phyloP scores from a whole-genome alignment of 1,140 invertebrate species.

The Sinella curviseta region DNA sequence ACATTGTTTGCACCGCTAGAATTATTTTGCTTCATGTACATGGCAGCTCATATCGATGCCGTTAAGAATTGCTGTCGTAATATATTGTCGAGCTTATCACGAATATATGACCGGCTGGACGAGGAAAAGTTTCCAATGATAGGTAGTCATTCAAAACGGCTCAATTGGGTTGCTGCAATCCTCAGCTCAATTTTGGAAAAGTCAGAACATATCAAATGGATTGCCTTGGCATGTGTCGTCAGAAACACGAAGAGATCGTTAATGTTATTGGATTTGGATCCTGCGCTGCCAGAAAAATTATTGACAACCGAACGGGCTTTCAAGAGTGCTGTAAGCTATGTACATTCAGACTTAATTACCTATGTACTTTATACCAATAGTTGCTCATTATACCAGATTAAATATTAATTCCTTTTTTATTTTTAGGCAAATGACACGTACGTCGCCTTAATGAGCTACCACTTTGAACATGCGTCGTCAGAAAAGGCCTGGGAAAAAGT shows the following conservation, averaged over 20 bases:
- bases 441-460: slow-evolving; percentile 36
- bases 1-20: slow-evolving; percentile 39
- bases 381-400: no score
- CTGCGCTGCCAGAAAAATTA: background rate
- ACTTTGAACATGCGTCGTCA: slow-evolving; percentile 15
- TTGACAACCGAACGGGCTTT: slow-evolving; percentile 27
- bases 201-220: slow-evolving; percentile 37
- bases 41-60: slow-evolving; percentile 45
- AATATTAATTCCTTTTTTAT: no score
- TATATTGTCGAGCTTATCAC: slow-evolving; percentile 25
- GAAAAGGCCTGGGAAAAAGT: slow-evolving; percentile 3
- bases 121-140: background rate
- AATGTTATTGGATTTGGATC: slow-evolving; percentile 14
- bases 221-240: slow-evolving; percentile 29
- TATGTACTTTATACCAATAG: no score
- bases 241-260: slow-evolving; percentile 12
- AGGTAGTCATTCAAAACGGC: background rate
- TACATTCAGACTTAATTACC: no score
- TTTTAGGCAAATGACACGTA: slow-evolving; percentile 37
- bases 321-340: slow-evolving; percentile 26
- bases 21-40: slow-evolving; percentile 44
- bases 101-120: slow-evolving; percentile 31
- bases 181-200: slow-evolving; percentile 31
- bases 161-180: background rate
- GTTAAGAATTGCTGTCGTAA: slow-evolving; percentile 45